Percentiles rank a stretch among this genome's conserved stretches.
Evolutionary conservation across 2,113 vertebrate species (phyloP).

Genomic region (Macheiramphus alcinus): DNA sequence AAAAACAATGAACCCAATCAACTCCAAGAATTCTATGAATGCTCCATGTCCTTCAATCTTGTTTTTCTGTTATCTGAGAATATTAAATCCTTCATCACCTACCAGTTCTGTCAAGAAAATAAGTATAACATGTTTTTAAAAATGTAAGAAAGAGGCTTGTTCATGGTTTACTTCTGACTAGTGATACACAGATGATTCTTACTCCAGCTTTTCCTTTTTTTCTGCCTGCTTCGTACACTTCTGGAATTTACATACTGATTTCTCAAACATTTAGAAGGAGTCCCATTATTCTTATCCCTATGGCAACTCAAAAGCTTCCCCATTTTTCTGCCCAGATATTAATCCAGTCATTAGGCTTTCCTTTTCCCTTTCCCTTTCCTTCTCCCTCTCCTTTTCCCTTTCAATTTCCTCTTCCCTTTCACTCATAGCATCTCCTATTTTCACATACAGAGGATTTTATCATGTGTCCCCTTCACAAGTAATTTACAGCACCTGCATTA

Average conservation of each 20-base stretch:
- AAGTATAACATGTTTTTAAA: neutral
- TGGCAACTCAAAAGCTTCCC: neutral
- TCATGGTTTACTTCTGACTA: neutral
- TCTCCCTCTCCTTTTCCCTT: neutral
- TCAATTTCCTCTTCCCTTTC: neutral
- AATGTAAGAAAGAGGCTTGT: neutral
- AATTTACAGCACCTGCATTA: neutral
- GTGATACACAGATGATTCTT: neutral
- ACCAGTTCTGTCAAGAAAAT: neutral
- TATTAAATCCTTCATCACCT: neutral
- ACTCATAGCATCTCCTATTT: neutral
- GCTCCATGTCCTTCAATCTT: neutral
- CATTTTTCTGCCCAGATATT: neutral
- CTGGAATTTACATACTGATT: neutral
- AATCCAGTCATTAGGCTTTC: neutral
- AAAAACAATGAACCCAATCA: neutral
- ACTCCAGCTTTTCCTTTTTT: neutral
- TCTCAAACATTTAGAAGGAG: neutral
- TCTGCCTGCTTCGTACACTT: neutral
- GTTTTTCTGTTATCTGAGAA: neutral
- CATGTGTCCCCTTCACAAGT: neutral
- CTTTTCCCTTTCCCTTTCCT: neutral
- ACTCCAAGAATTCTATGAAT: neutral
- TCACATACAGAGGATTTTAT: neutral
- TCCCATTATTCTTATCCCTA: neutral